Conservation (phyloP, 2,888 invertebrate species). For the Leistus spinibarbis region DNA sequence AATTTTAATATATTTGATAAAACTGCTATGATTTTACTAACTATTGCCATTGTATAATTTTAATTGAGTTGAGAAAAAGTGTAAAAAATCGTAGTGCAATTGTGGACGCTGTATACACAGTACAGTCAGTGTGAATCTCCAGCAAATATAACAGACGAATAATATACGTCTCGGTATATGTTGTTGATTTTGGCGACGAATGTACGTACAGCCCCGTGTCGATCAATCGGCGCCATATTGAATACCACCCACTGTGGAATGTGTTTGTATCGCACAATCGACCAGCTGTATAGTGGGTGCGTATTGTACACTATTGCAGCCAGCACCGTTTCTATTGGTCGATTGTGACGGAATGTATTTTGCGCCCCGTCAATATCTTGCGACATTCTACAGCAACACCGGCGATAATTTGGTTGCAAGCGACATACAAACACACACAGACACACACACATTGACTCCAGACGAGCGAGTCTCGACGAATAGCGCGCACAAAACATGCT, state of each 20-base stretch:
- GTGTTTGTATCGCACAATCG: conserved; percentile 35
- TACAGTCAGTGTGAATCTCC: background rate
- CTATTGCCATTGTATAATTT: no score
- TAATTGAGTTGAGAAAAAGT: no score
- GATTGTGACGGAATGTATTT: conserved; percentile 12
- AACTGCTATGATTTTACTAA: no score
- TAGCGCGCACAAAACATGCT: background rate
- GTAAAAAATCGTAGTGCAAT: background rate
- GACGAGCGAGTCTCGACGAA: no score
- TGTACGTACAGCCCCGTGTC: conserved; percentile 37
- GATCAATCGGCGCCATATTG: conserved; percentile 47
- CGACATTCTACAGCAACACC: conserved; percentile 2
- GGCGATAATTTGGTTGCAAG: conserved; percentile 17
- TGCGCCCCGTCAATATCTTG: conserved; percentile 18
- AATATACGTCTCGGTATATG: background rate
- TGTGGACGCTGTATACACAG: background rate
- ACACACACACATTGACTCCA: background rate
- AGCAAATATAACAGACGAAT: background rate
- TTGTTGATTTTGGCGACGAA: background rate
- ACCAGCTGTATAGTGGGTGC: background rate
- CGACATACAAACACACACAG: background rate
- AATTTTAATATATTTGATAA: no score
- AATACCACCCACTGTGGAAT: conserved; percentile 46
- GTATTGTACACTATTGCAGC: background rate
- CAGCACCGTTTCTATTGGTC: background rate